Conservation (phyloP, 2,797 vertebrate genomes). For the Notamacropus eugenii region DNA sequence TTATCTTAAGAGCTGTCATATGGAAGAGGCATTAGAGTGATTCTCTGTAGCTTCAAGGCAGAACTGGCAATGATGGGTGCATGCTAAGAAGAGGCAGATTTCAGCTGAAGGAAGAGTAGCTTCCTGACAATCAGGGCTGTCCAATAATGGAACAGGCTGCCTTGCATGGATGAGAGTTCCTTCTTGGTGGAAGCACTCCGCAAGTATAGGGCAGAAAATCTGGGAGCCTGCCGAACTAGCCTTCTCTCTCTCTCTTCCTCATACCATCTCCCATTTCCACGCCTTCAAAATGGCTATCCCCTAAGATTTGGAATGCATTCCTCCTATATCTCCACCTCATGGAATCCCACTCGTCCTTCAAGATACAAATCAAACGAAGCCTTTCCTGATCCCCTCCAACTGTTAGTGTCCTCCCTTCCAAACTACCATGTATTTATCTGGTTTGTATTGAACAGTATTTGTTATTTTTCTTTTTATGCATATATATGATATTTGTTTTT, state of each 20-base stretch:
- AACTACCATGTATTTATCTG: neutral
- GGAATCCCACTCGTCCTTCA: neutral
- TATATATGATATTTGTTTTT: no score
- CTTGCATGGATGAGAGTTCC: neutral
- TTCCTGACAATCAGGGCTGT: neutral
- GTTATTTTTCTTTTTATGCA: neutral
- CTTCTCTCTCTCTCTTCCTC: neutral
- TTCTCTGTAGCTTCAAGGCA: neutral
- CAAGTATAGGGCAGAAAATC: neutral
- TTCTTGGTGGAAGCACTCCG: accelerated
- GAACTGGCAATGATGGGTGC: neutral
- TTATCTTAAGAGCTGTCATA: accelerated
- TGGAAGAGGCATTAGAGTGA: neutral
- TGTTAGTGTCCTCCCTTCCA: neutral
- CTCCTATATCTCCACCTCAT: no score
- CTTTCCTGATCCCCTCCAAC: neutral
- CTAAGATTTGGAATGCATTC: neutral
- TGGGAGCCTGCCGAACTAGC: neutral
- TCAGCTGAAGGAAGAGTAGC: no score
- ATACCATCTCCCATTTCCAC: neutral
- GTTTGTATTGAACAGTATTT: neutral
- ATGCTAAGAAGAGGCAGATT: neutral
- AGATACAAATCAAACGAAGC: neutral
- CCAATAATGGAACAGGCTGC: accelerated
- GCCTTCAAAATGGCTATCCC: neutral